A percentile compares a stretch with the other conserved stretches of the same genome.
These are phyloP conservation scores for Sebastolobus alascanus DNA, from an alignment of 2,797 vertebrate species.

Conservation along the genomic window DNA sequence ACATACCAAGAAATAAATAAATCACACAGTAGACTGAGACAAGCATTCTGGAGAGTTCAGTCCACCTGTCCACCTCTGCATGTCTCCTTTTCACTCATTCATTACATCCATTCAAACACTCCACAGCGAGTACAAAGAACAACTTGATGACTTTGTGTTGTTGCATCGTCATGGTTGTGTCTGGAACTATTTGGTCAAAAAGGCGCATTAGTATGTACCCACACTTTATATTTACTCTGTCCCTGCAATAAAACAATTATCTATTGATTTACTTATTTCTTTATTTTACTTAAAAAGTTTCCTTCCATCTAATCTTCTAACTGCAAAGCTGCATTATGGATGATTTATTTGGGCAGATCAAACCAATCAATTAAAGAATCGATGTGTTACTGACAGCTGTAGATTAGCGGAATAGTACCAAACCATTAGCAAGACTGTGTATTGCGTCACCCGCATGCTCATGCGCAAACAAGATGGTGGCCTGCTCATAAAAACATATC, in stretches of 20 bases:
- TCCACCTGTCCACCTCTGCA: background rate
- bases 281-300: background rate
- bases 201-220: no score
- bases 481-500: background rate
- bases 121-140: background rate
- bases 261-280: background rate
- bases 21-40: background rate
- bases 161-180: background rate
- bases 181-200: no score
- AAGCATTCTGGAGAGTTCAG: background rate
- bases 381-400: background rate
- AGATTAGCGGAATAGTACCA: background rate
- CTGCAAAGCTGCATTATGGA: background rate
- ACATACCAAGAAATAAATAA: background rate
- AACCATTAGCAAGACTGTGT: background rate
- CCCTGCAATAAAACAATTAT: background rate
- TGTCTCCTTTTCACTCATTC: background rate
- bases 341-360: slow-evolving; percentile 12
- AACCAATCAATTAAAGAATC: slow-evolving; percentile 4
- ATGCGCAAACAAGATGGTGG: background rate
- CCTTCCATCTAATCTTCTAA: background rate
- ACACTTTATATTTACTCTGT: background rate
- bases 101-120: background rate
- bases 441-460: no score
- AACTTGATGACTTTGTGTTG: background rate